Base-by-base conservation (phyloP, 2,888 invertebrate species). In the Hirtodrosophila alboralis region DNA sequence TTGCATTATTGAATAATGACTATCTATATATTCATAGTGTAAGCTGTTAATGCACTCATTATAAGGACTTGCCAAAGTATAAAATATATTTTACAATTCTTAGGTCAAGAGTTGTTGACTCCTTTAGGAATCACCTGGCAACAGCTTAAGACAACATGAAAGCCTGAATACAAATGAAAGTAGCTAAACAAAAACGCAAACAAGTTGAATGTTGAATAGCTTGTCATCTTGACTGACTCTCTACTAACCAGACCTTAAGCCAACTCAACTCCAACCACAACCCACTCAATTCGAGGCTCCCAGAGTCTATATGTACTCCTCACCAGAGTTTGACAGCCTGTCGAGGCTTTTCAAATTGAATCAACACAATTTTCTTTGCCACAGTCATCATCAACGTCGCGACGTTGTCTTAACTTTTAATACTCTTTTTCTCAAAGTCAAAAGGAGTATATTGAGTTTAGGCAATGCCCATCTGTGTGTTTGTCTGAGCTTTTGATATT, bases 301-400 rank as follows among this genome's bases (percentile, higher is more conserved):
- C n/a, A n/a, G 18, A 26, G 68, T 38, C 64, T 57, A 56, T 57
- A 49, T 64, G 41, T 54, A 66, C 59, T 74, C 38, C 60, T 66
- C 61, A 58, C 10, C 38, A 38, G 73, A 61, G 26, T 69, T 69
- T 66, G 72, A 72, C 84, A 51, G 58, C 18, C 57, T 33, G 74
- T 45, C 47, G 36, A 62, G 44, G 54, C 83, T 80, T 81, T 84
- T 80, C 72, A 84, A 81, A 81, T 86, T 86, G 77, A 81, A 81
- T 81, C 84, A 84, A 80, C 86, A 86, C 66, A 79, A 63, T 80
- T 73, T 80, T 83, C 70, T 71, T 81, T 60, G 68, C 70, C 68
- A 41, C 44, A 63, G 70, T 53, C 57, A 66, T 62, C 51, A 34
- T 37, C 60, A 38, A 52, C 41, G 21, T 23, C 65, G 12, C n/a